These are phyloP conservation scores for Orthosia cruda DNA, from an alignment of 2,888 invertebrate species.

Conservation along the genomic window DNA sequence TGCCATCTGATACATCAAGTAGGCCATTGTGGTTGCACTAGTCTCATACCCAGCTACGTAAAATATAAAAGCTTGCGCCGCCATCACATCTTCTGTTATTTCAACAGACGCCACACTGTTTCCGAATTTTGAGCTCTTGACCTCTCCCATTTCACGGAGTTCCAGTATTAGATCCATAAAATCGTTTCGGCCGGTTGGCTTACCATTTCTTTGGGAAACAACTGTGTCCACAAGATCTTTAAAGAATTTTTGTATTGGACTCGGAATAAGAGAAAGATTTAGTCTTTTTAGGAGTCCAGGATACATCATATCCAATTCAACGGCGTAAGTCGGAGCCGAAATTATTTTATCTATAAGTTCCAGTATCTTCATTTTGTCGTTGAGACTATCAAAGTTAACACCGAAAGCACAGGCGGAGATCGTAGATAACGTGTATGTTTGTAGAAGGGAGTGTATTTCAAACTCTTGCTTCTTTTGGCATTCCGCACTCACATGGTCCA, in stretches of 20 bases:
- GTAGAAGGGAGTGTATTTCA: slow-evolving; percentile 58
- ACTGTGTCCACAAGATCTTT: slow-evolving; percentile 69
- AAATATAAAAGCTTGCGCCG: slow-evolving; percentile 85
- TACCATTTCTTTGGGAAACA: slow-evolving; percentile 72
- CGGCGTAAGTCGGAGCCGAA: too few species aligned
- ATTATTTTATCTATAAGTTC: too few species aligned
- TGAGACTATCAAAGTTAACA: too few species aligned
- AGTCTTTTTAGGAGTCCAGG: slow-evolving; percentile 76
- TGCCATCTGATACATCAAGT: slow-evolving; percentile 61
- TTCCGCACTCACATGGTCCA: too few species aligned
- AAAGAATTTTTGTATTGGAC: slow-evolving; percentile 69
- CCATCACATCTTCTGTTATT: slow-evolving; percentile 77
- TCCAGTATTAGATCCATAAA: slow-evolving; percentile 80
- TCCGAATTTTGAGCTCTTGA: slow-evolving; percentile 65
- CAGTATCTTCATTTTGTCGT: too few species aligned
- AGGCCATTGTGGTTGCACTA: slow-evolving; percentile 82
- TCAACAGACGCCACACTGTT: slow-evolving; percentile 59
- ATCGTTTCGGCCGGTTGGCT: slow-evolving; percentile 74
- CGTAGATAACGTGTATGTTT: slow-evolving; percentile 73
- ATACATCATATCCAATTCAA: slow-evolving; percentile 62
- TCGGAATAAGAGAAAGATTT: slow-evolving; percentile 72
- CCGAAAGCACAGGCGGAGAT: slow-evolving; percentile 53
- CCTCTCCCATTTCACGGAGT: slow-evolving; percentile 70
- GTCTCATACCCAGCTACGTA: slow-evolving; percentile 87
- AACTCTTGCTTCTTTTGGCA: too few species aligned